Evolutionary conservation across 2,113 vertebrate species (phyloP), one percentile per base, ranked within the genome.

Genomic region (Aythya baeri): DNA sequence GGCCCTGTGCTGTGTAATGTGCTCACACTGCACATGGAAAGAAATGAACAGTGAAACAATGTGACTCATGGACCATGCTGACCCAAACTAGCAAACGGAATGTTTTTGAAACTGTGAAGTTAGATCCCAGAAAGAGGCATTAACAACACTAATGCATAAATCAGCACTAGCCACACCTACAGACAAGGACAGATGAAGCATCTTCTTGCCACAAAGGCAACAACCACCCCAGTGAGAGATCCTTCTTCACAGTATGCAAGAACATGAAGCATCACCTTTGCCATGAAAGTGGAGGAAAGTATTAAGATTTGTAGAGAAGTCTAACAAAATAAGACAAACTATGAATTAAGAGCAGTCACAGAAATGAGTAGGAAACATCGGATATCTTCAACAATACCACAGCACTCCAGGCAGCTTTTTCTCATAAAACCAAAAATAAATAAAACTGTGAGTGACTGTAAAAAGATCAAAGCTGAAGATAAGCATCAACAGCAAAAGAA

Each of bases 31-130:
- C 41, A n/a, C 1, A 1, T 2, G 18, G 41, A 29, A 17, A 50
- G 21, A 38, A 41, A 36, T 2, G 14, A 52, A 44, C 17, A 26
- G 66, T 1, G 0, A 68, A 41, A 55, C 2, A 2, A 52, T 0
- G 4, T 0, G 1, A 11, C 44, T 61, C 63, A 36, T 0, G 41
- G 22, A 58, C 32, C 31, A 46, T 18, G 1, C 25, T 52, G 65
- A 86, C 49, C 27, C n/a, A 26, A 12, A 61, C 8, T 31, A 54
- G 3, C 3, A 27, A 32, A 80, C 20, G 49, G 59, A 52, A 68
- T 5, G 5, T 25, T 81, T 46, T 27, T 62, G n/a, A 58, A 87
- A 52, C 31, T 1, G 32, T 1, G 29, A 75, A 62, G 32, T 62
- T 11, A 57, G 65, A 61, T 25, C 43, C 61, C 31, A 63, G 52